These are phyloP conservation scores for Mizuhopecten yessoensis DNA, from an alignment of 1,140 invertebrate species.

Conservation along the genomic window DNA sequence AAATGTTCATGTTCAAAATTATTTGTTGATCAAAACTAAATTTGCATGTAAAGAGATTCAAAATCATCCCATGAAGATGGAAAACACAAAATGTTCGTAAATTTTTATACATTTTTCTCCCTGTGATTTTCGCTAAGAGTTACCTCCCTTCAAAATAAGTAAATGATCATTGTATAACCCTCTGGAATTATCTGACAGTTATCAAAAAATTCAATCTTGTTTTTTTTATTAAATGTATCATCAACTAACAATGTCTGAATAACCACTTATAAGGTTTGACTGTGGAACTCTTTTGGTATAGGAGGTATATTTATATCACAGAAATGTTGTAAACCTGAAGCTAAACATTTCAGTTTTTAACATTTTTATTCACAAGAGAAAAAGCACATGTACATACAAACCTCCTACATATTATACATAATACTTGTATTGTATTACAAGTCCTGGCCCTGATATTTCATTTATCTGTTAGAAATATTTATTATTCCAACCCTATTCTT, in stretches of 20 bases:
- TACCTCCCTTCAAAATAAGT: neutral
- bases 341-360: neutral
- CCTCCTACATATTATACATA: neutral
- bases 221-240: no score
- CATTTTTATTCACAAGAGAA: neutral
- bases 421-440: neutral
- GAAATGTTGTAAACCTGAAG: neutral
- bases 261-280: neutral
- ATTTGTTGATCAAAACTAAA: no score
- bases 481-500: slow-evolving; percentile 35
- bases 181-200: no score
- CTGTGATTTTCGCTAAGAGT: neutral
- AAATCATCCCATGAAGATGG: no score
- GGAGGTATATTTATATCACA: neutral
- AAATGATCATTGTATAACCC: neutral
- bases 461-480: neutral
- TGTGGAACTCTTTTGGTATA: neutral
- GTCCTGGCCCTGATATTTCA: neutral
- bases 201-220: no score
- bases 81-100: no score
- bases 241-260: no score
- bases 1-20: no score
- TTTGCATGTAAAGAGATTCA: no score
- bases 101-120: no score
- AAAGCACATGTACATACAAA: neutral